Conservation (phyloP, 37 sponge, comb jelly and placozoan species). For the Aplysina aerophoba region DNA sequence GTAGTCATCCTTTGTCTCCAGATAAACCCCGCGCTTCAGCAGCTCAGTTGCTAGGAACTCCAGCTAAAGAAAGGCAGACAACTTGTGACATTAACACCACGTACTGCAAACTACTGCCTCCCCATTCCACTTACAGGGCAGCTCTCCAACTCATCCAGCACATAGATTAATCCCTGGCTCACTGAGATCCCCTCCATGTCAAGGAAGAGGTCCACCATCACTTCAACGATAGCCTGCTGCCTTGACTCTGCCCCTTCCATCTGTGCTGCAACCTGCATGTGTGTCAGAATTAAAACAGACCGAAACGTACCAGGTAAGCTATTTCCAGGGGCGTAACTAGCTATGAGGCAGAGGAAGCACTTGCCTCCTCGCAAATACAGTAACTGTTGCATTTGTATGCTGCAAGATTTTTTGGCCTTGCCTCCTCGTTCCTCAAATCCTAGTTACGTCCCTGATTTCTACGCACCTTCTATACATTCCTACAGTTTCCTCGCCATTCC, state of each 20-base stretch:
- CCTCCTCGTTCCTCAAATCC: no score
- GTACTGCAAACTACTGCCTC: no score
- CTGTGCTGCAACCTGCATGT: neutral
- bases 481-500: no score
- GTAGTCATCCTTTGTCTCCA: conserved; percentile 3
- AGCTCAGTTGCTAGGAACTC: conserved; percentile 1
- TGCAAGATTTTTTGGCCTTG: no score
- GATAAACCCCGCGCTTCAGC: conserved; percentile 10
- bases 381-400: no score
- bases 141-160: neutral
- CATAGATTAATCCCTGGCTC: conserved; percentile 9
- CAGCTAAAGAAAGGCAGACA: neutral
- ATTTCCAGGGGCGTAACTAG: no score
- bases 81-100: neutral
- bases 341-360: no score
- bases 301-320: no score
- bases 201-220: conserved; percentile 9
- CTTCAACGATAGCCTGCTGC: neutral
- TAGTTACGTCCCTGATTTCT: no score
- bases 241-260: neutral
- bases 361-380: no score
- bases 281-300: no score
- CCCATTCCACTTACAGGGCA: neutral
- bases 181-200: neutral
- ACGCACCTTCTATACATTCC: no score